Evolutionary conservation across 23 tunicate species (phyloP), one percentile per base, ranked within the genome.

Genomic region (Oikopleura vanhoeffeni): DNA sequence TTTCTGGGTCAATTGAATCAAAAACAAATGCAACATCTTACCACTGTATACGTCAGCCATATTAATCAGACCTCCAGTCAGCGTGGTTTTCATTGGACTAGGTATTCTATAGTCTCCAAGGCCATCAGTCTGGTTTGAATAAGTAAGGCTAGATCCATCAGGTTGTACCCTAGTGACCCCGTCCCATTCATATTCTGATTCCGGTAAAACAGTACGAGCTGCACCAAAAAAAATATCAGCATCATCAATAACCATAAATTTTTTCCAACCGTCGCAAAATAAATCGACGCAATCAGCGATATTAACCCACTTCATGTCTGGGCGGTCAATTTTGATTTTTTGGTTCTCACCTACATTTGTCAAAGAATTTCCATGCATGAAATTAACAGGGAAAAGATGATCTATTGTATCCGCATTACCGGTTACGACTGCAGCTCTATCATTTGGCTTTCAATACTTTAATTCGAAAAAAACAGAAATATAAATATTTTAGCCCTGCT

Each of bases 281-380:
- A 71, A 30, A 71, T 71, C 79, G 79, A 71, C 79, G 35, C 79
- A 71, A 38, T 71, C 79, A 38, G 79, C 79, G 30, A 71, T 71
- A 32, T 71, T 71, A 71, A 71, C 79, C 2, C 3, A 13, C 32
- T 32, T 71, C 79, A 71, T 2, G 27, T 71, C 32, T 71, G 79
- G 79, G 2, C 79, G 27, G 3, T n/a, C 34, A 38, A 18, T 24
- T 2, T 13, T n/a, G 2, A 30, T 34, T 2, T 18, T 71, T 18
- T 71, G 3, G 30, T 71, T 34, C 3, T 28, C 79, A 30, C 30
- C 30, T 13, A 71, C 79, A 71, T 71, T 71, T 30, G 32, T 71
- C 34, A 13, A 2, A 24, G 33, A 18, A n/a, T 71, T 71, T 71
- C 79, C 79, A 32, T 34, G 27, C 27, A 71, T 34, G 30, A 13